Evolutionary conservation across 1,140 invertebrate genomes (phyloP), one percentile per base, ranked within the genome.

Genomic region (Latrodectus geometricus): DNA sequence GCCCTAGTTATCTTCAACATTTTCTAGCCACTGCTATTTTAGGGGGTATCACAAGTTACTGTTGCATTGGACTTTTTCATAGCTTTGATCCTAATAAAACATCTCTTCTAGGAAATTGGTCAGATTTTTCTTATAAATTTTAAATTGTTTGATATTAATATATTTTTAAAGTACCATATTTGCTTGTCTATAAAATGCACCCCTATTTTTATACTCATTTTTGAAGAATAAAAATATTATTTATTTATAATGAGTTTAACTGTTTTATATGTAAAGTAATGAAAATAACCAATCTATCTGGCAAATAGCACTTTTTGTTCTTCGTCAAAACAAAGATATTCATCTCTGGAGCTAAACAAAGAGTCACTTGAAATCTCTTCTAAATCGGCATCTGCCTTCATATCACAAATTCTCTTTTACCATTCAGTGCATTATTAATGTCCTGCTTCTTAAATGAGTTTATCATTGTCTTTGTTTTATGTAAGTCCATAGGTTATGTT

Each of bases 1-100:
- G 83, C 56, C 83, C 83, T 50, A 21, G 61, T 12, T 66, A 49
- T 48, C 9, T 86, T 4, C 65, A 86, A 23, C 83, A 86, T 69
- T 69, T 86, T 70, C 0, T 86, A 11, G 49, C 20, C 8, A 70
- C 83, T n/a, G 15, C 52, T 0, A 1, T 54, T 20, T 74, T 86
- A 17, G 83, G 75, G 56, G 66, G 61, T 49, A 12, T 86, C 15
- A 23, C 48, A n/a, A 66, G 73, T 48, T 70, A 77, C 70, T 77
- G 66, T 49, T 86, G 65, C 35, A 61, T 52, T 69, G 65, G 65
- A 48, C 66, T 86, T 35, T 86, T 78, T 70, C 68, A 86, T 9
- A 70, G 23, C 61, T 77, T 77, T 77, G 65, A 86, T 20, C 48
- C 61, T 61, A 56, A 86, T 2, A 48, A 54, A 49, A 69, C 52